Evolutionary conservation across 2,113 vertebrate species (phyloP), one percentile per base, ranked within the genome.

Genomic region (Naja naja): DNA sequence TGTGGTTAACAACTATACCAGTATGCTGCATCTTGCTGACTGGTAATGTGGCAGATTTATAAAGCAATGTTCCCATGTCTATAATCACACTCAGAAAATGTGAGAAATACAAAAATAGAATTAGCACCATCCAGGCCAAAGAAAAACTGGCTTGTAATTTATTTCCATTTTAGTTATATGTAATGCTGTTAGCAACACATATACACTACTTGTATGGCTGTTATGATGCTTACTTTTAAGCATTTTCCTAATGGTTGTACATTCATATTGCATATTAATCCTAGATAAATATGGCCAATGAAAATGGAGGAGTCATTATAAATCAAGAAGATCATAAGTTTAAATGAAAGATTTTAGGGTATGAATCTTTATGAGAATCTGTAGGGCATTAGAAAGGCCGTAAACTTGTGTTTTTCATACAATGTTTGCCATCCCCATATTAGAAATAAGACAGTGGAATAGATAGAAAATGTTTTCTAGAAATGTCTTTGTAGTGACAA

Each of bases 91-190:
- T 53, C 23, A 89, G 12, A 91, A 91, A 86, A 47, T 47, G 89
- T 87, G 88, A 94, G 74, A 92, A 64, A 60, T 89, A 87, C 39
- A 91, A 89, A 93, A 89, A 92, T 89, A 91, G 90, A 94, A 92
- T 55, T 89, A 54, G 81, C 87, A 91, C 34, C 74, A 45, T 89
- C 54, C 16, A 53, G 30, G 87, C 34, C 89, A 49, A 34, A 85
- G 81, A 89, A 56, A 87, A 69, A 87, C n/a, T 54, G 74, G n/a
- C n/a, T 86, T 89, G 87, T 69, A 91, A 92, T 69, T 43, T 47
- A 91, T 89, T 85, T 89, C 74, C 55, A 58, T 92, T 64, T 92
- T 22, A 69, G 49, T 91, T 39, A 60, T 54, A 53, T 85, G 74
- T 30, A 87, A 11, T 60, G 89, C 74, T 90, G 4, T 90, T 39